Conservation (phyloP, 1,140 invertebrate genomes). For the Anastrepha ludens region DNA sequence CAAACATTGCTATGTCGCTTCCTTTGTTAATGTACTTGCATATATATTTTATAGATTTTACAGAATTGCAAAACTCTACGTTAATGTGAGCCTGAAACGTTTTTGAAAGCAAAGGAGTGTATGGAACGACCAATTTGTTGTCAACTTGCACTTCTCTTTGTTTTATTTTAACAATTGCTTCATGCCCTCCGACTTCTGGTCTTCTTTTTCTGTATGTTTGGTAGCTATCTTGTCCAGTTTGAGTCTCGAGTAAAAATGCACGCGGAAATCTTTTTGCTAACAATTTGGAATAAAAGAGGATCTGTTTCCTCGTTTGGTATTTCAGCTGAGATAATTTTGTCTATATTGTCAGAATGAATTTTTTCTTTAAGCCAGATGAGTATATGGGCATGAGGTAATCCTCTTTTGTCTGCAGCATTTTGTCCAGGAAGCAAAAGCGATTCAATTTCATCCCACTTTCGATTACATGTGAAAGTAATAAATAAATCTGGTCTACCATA, state of each 20-base stretch:
- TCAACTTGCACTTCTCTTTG: slow-evolving; percentile 57
- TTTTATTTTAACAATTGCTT: slow-evolving; percentile 35
- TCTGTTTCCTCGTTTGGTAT: not conserved
- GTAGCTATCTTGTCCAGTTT: slow-evolving; percentile 71
- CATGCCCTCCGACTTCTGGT: slow-evolving; percentile 64
- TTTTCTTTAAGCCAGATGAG: slow-evolving; percentile 73
- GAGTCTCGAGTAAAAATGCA: slow-evolving; percentile 59
- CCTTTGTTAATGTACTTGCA: too few species aligned
- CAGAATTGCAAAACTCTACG: too few species aligned
- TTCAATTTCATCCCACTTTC: not conserved
- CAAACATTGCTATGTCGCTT: too few species aligned
- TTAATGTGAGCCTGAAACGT: slow-evolving; percentile 58
- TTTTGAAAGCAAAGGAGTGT: slow-evolving; percentile 60
- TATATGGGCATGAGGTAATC: slow-evolving; percentile 76
- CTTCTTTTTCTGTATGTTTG: slow-evolving; percentile 72
- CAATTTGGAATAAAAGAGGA: too few species aligned
- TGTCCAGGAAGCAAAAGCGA: not conserved
- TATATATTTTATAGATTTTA: too few species aligned
- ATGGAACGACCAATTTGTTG: slow-evolving; percentile 67
- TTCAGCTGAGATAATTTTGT: slow-evolving; percentile 72
- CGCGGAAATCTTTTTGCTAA: slow-evolving; percentile 43
- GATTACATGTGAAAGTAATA: slow-evolving; percentile 6
- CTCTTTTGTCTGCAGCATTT: slow-evolving; percentile 60
- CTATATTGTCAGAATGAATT: slow-evolving; percentile 73
- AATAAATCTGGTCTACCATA: not conserved